These are phyloP conservation scores for Sycophaga agraensis DNA, from an alignment of 1,140 invertebrate genomes.

Conservation along the genomic window DNA sequence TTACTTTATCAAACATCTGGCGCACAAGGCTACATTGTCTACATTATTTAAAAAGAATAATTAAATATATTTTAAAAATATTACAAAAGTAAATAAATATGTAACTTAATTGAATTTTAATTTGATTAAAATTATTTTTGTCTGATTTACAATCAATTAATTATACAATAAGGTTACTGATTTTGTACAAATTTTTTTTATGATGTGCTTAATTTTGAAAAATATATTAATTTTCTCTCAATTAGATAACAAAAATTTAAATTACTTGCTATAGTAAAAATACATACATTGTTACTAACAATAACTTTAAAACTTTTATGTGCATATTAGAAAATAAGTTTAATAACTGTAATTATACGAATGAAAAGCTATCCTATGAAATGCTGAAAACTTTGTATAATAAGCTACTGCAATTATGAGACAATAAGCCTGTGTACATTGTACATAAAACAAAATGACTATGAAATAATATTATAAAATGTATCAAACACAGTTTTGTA, in stretches of 20 bases:
- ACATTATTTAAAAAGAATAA: background rate
- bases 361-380: slow-evolving; percentile 15
- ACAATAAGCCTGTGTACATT: slow-evolving; percentile 25
- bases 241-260: slow-evolving; percentile 1
- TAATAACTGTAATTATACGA: slow-evolving; percentile 7
- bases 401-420: slow-evolving; percentile 5
- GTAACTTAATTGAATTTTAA: slow-evolving; percentile 2
- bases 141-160: background rate
- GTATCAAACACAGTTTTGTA: slow-evolving; percentile 17
- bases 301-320: too few relatives aligned
- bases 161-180: too few relatives aligned
- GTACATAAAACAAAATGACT: slow-evolving; percentile 23
- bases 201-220: background rate
- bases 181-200: background rate
- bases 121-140: slow-evolving; percentile 5
- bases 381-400: slow-evolving; percentile 10
- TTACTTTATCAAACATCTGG: slow-evolving; percentile 3
- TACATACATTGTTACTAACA: background rate
- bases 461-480: slow-evolving; percentile 17
- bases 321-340: slow-evolving; percentile 7
- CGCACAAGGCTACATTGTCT: slow-evolving; percentile 15
- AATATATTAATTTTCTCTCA: slow-evolving; percentile 17
- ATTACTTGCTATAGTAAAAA: background rate
- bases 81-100: slow-evolving; percentile 1
- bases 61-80: background rate